Evolutionary conservation across 2,888 invertebrate genomes (phyloP).

Genomic region (Trachelus troglodyta): DNA sequence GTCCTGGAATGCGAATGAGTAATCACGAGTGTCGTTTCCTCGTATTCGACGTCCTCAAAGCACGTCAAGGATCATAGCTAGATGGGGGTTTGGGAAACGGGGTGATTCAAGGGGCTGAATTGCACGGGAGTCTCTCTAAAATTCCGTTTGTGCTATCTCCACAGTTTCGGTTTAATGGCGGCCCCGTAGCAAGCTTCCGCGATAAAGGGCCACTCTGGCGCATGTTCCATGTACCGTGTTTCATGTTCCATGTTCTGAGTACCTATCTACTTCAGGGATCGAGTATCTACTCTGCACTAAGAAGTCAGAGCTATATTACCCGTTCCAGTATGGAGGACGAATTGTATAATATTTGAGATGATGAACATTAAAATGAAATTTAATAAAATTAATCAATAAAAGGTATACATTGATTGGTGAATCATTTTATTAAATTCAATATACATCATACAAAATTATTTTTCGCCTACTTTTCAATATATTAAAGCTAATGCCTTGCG

Average conservation of each 20-base stretch:
- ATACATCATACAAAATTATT: background rate
- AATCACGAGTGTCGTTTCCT: conserved; percentile 43
- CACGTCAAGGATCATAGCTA: background rate
- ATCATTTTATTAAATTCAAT: background rate
- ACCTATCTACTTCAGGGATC: background rate
- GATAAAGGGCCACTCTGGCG: background rate
- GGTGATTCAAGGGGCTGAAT: conserved; percentile 37
- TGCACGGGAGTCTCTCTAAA: conserved; percentile 30
- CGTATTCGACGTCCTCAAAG: conserved; percentile 16
- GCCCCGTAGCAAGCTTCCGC: conserved; percentile 13
- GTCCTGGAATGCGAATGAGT: conserved; percentile 50
- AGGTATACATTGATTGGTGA: background rate
- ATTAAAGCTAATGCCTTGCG: background rate
- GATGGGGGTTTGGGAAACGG: conserved; percentile 23
- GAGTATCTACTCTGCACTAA: background rate
- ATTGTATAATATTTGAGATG: background rate
- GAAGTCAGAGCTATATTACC: background rate
- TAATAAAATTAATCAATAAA: background rate
- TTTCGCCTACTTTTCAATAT: background rate
- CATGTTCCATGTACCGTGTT: background rate
- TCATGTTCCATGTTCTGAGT: background rate
- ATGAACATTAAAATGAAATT: background rate
- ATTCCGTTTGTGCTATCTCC: conserved; percentile 31
- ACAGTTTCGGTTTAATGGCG: conserved; percentile 33
- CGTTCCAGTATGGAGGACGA: background rate